These are phyloP conservation scores for Lophura nycthemera DNA, from an alignment of 2,113 vertebrate genomes.

Conservation along the genomic window DNA sequence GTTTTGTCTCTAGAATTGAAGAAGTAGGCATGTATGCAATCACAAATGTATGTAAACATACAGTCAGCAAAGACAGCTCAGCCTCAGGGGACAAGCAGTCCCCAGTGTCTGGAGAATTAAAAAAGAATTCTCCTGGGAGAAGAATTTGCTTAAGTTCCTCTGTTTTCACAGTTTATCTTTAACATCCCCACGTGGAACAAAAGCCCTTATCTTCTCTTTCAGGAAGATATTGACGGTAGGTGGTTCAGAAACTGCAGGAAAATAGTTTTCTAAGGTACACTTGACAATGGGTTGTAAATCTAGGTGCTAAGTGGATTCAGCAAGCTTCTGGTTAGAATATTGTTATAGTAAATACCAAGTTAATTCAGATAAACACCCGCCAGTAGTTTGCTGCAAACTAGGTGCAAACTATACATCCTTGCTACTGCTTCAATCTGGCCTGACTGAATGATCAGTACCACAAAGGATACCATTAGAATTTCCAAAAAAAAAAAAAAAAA, in stretches of 20 bases:
- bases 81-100: background rate
- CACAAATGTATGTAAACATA: too few species aligned
- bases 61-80: background rate
- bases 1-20: background rate
- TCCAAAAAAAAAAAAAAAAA: background rate
- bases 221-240: background rate
- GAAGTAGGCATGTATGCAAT: background rate
- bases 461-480: background rate
- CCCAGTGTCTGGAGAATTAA: background rate
- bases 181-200: background rate
- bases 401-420: background rate
- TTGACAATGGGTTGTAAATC: background rate
- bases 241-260: background rate
- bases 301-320: background rate
- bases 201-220: background rate
- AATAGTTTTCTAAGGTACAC: background rate
- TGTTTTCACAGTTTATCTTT: background rate
- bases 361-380: background rate
- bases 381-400: background rate
- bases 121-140: background rate
- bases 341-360: background rate
- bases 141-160: background rate
- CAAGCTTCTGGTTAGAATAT: background rate
- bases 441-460: accelerated
- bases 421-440: background rate